phyloP scores from a whole-genome alignment of 2,888 invertebrate species.

The Argyra leucocephala region DNA sequence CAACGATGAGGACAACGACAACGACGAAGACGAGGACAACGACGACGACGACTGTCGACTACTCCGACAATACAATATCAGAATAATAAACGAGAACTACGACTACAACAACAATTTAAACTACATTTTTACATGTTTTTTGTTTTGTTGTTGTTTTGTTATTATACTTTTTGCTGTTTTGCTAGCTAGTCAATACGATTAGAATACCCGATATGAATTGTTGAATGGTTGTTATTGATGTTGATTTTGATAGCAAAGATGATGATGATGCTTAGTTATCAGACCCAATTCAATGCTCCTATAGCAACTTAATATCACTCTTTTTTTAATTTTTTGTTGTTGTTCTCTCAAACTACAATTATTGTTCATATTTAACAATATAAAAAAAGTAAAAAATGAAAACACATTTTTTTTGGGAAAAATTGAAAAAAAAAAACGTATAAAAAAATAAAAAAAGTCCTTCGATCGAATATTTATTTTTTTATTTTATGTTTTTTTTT shows the following conservation, averaged over 20 bases:
- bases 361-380: neutral
- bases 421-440: too few species aligned
- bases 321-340: too few species aligned
- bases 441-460: neutral
- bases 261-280: too few species aligned
- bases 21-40: neutral
- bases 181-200: too few species aligned
- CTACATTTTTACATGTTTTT: too few species aligned
- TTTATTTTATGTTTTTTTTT: neutral
- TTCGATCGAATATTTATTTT: neutral
- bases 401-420: neutral
- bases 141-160: too few species aligned
- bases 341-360: too few species aligned
- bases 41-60: neutral
- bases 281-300: too few species aligned
- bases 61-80: neutral
- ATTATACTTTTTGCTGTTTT: too few species aligned
- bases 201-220: too few species aligned
- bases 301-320: neutral
- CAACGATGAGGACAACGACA: neutral
- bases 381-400: neutral
- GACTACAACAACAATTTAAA: too few species aligned
- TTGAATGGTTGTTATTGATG: too few species aligned
- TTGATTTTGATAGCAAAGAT: neutral
- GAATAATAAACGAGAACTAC: neutral